These are phyloP conservation scores for Schrankia costaestrigalis DNA, from an alignment of 2,888 invertebrate genomes.

Conservation along the genomic window DNA sequence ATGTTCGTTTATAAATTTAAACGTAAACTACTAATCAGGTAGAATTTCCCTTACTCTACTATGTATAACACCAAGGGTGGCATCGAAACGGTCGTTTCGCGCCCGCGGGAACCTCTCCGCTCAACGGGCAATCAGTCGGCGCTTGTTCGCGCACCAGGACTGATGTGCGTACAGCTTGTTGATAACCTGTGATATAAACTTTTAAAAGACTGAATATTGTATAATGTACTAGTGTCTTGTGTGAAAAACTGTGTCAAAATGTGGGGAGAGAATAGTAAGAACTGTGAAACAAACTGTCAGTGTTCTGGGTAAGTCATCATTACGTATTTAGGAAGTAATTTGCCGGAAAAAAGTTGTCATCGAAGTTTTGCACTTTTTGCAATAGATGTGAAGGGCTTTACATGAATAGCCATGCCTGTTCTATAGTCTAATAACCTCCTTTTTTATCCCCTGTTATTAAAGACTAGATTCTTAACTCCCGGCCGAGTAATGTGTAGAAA, in stretches of 20 bases:
- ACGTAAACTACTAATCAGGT: slow-evolving; percentile 50
- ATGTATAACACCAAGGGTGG: slow-evolving; percentile 42
- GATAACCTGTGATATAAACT: slow-evolving; percentile 36
- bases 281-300: slow-evolving; percentile 69
- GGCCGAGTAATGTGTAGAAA: slow-evolving; percentile 8
- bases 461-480: slow-evolving; percentile 2
- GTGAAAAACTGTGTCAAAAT: slow-evolving; percentile 55
- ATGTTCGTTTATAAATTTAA: too few relatives aligned
- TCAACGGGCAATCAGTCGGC: slow-evolving; percentile 13
- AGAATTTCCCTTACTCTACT: slow-evolving; percentile 32
- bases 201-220: slow-evolving; percentile 26
- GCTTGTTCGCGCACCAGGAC: slow-evolving; percentile 5
- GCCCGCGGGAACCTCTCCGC: slow-evolving; percentile 27
- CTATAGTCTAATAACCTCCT: slow-evolving; percentile 7
- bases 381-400: too few relatives aligned
- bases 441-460: slow-evolving; percentile 6
- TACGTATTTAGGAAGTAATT: not conserved
- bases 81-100: slow-evolving; percentile 41
- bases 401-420: too few relatives aligned
- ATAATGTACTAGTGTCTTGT: slow-evolving; percentile 48
- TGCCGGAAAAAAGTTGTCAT: too few relatives aligned
- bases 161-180: not conserved
- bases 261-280: slow-evolving; percentile 68
- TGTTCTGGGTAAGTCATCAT: slow-evolving; percentile 64
- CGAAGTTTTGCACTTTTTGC: too few relatives aligned